These are phyloP conservation scores for Bombus superbus DNA, from an alignment of 1,140 invertebrate species.

Conservation along the genomic window DNA sequence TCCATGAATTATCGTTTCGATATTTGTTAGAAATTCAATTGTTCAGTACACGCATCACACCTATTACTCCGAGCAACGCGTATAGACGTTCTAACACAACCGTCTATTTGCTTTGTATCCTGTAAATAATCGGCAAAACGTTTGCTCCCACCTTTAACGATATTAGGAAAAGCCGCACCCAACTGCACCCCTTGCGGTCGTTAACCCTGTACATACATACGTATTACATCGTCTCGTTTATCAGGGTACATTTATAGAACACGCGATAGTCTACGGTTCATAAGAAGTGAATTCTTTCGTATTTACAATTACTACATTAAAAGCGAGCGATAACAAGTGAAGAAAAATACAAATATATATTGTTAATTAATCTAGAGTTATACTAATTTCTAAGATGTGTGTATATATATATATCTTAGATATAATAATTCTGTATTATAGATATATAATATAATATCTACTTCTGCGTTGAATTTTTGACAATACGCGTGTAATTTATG, in stretches of 20 bases:
- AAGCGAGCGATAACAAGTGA: constrained; percentile 4
- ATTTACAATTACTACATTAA: constrained; percentile 29
- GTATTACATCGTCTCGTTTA: constrained; percentile 36
- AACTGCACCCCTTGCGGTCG: constrained; percentile 57
- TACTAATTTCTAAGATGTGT: neutral
- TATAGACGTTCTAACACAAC: neutral
- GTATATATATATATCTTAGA: neutral
- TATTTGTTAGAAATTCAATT: neutral
- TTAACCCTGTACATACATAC: constrained; percentile 47
- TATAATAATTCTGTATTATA: neutral
- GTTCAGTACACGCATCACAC: neutral
- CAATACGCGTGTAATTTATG: constrained; percentile 34
- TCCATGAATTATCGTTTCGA: neutral
- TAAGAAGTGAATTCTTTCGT: constrained; percentile 5
- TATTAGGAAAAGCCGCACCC: constrained; percentile 62
- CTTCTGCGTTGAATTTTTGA: constrained; percentile 15
- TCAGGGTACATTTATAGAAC: constrained; percentile 57
- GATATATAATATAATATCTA: neutral
- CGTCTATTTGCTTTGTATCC: neutral
- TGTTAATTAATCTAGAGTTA: constrained; percentile 8
- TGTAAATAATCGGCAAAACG: constrained; percentile 26
- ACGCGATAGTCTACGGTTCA: constrained; percentile 31
- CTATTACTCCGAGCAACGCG: neutral
- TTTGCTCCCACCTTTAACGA: constrained; percentile 29
- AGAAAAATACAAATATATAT: neutral